Conservation (phyloP, 2,113 vertebrate genomes). For the Seriola dumerili region DNA sequence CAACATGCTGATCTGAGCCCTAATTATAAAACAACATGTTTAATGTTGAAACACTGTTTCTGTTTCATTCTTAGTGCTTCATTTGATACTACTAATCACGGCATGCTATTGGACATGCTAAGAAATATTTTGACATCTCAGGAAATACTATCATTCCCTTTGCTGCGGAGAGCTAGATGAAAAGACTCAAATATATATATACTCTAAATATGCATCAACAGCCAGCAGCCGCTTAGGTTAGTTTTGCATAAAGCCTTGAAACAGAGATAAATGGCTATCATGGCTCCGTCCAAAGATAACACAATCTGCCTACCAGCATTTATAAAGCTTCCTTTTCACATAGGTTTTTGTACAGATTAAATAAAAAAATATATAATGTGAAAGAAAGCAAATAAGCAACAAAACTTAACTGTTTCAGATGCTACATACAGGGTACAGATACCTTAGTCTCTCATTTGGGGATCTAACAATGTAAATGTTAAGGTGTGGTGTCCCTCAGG, state of each 20-base stretch:
- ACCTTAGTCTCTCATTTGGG: background rate
- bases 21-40: slow-evolving; percentile 51
- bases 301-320: background rate
- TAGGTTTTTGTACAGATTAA: background rate
- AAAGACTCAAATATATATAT: too few relatives aligned
- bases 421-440: background rate
- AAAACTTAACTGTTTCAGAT: background rate
- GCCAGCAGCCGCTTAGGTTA: background rate
- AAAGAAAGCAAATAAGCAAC: background rate
- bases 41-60: background rate
- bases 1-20: slow-evolving; percentile 41
- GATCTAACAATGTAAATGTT: background rate
- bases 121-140: background rate
- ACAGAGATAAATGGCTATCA: too few relatives aligned
- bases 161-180: background rate
- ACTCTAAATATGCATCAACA: background rate
- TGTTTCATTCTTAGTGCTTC: background rate
- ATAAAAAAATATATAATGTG: background rate
- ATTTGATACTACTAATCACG: slow-evolving; percentile 5
- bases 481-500: background rate
- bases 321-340: background rate
- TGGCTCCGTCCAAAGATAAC: background rate
- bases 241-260: background rate
- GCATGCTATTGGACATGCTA: background rate
- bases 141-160: background rate